Conservation (phyloP, 2,888 invertebrate genomes). For the Leucophenga maculata region DNA sequence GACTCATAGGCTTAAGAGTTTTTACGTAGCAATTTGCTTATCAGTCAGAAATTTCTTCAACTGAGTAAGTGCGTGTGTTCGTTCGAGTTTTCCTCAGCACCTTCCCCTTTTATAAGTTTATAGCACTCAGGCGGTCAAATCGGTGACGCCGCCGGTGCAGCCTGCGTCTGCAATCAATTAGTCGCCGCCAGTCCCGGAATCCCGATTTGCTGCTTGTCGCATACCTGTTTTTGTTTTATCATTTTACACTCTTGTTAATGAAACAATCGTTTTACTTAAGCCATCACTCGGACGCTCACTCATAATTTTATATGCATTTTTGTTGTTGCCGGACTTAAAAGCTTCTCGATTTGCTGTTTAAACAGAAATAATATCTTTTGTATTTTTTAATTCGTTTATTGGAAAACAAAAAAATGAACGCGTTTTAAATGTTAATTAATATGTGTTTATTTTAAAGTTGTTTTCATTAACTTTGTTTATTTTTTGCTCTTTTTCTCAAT, state of each 20-base stretch:
- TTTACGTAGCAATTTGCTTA: slow-evolving; percentile 7
- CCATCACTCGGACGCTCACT: neutral
- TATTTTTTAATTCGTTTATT: neutral
- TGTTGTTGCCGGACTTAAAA: neutral
- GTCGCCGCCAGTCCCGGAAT: neutral
- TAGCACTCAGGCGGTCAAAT: neutral
- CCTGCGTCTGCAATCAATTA: slow-evolving; percentile 10
- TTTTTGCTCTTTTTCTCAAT: neutral
- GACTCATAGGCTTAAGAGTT: neutral
- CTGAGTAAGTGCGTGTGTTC: neutral
- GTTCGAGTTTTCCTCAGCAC: neutral
- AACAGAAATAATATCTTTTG: neutral
- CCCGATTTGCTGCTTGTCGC: neutral
- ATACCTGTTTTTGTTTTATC: slow-evolving; percentile 5
- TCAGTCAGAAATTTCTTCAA: neutral
- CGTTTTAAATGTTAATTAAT: slow-evolving; percentile 69
- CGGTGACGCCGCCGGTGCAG: neutral
- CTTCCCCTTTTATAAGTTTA: slow-evolving; percentile 16
- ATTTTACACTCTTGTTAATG: slow-evolving; percentile 17
- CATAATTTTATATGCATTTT: neutral
- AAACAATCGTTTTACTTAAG: neutral
- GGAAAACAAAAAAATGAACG: slow-evolving; percentile 25
- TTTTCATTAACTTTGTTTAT: slow-evolving; percentile 44
- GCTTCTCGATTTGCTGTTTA: neutral
- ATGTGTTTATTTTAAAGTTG: slow-evolving; percentile 57